Base-by-base conservation (phyloP, 92 coral and sea anemone genomes). In the Zoanthus sociatus region DNA sequence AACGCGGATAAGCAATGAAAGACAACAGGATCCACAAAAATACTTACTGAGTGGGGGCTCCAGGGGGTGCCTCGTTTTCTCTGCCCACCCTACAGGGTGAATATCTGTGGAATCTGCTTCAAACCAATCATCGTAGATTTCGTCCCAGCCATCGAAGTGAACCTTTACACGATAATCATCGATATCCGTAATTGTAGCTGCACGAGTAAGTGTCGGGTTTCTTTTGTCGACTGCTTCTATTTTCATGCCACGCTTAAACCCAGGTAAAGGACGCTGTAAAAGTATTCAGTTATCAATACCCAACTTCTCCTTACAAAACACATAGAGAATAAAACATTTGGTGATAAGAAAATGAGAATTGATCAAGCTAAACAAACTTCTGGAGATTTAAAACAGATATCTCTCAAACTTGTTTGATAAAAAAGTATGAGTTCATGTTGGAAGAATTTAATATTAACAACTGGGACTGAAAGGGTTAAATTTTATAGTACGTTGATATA, bases 121-220 rank as follows among this genome's bases (percentile, higher is more conserved):
- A 66, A 92, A 97, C 99, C 99, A 97, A 51, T 97, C 99, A 64
- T 97, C 98, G 55, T 95, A 97, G 11, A 95, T 94, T 55, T 94
- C 94, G 64, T 97, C 99, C 99, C 99, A 97, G 78, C 99, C 99
- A 66, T 97, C 99, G 88, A 93, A 97, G 81, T 93, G 98, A n/a
- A 97, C 79, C 86, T 93, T 91, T 53, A 97, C 88, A 73, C 96
- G 95, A 87, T 92, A 94, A 4, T 94, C 97, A n/a, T 90, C 95
- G 18, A 91, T 88, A 55, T 90, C 92, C 3, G 93, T 90, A 17
- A 97, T 84, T 1, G 98, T 95, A 9, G 94, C 99, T 0, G 98
- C 99, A 2, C 99, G 94, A 7, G 93, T 93, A 54, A 97, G 88
- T 5, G 99, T 95, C 15, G 99, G 95, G 63, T 97, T 97, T 1